Conservation (phyloP, 2,113 vertebrate species). For the Blennius ocellaris region DNA sequence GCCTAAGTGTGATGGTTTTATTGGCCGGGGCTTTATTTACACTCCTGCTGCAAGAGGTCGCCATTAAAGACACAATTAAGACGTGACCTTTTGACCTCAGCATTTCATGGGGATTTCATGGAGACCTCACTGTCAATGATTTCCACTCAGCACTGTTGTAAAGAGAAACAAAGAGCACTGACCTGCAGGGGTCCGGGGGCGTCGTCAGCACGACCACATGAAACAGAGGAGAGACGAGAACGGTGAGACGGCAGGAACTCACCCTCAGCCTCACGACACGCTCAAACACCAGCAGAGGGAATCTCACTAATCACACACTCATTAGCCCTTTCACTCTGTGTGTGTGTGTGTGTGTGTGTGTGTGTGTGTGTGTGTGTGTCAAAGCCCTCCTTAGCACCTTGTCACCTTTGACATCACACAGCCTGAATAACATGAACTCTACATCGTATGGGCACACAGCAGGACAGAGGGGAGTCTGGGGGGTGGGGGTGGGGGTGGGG, state of each 20-base stretch:
- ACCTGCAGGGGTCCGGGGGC: constrained; percentile 50
- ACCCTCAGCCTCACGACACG: neutral
- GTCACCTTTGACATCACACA: constrained; percentile 68
- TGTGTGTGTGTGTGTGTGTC: constrained; percentile 74
- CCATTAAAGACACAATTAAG: constrained; percentile 24
- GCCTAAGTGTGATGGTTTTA: constrained; percentile 3
- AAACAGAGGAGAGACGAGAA: constrained; percentile 38
- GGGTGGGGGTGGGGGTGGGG: too few relatives aligned
- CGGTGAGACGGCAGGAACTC: constrained; percentile 21
- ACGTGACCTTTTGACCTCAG: constrained; percentile 3
- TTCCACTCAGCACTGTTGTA: neutral
- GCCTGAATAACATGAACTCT: constrained; percentile 50
- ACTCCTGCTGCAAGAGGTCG: neutral
- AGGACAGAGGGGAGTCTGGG: neutral
- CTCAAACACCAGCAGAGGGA: constrained; percentile 33
- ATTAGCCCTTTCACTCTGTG: constrained; percentile 73
- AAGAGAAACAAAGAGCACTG: constrained; percentile 34
- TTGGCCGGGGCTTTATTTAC: constrained; percentile 17
- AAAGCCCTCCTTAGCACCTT: constrained; percentile 75
- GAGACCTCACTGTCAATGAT: neutral
- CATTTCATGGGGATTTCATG: neutral
- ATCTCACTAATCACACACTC: constrained; percentile 74
- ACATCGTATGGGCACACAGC: constrained; percentile 17
- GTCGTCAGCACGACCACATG: constrained; percentile 21
- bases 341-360: constrained; percentile 78